phyloP scores from a whole-genome alignment of 2,797 vertebrate species.

The Acanthurus tractus region DNA sequence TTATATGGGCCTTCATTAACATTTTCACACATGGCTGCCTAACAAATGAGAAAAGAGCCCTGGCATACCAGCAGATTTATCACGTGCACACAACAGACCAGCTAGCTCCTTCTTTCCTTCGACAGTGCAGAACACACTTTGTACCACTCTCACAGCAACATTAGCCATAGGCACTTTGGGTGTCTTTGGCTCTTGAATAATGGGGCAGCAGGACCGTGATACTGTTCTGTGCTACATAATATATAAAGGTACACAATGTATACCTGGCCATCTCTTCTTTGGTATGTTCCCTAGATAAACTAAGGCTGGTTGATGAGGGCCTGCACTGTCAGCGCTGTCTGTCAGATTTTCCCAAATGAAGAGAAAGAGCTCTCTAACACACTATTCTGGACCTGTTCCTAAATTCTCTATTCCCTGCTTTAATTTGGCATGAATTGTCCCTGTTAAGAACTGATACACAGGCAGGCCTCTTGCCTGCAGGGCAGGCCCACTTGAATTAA shows the following conservation, averaged over 20 bases:
- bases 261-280: conserved; percentile 50
- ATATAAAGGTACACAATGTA: conserved; percentile 56
- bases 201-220: conserved; percentile 56
- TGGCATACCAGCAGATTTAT: conserved; percentile 89
- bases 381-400: conserved; percentile 56
- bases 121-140: conserved; percentile 62
- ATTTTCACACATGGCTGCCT: conserved; percentile 97
- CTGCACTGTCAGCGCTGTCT: conserved; percentile 41
- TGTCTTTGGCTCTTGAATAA: conserved; percentile 71
- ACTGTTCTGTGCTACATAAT: conserved; percentile 54
- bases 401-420: conserved; percentile 64
- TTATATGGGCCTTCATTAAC: conserved; percentile 98
- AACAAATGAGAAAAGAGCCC: conserved; percentile 95
- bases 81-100: conserved; percentile 78
- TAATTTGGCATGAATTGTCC: conserved; percentile 78
- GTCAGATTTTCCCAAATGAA: conserved; percentile 59
- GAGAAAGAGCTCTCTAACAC: conserved; percentile 45
- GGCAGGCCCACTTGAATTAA: conserved; percentile 82
- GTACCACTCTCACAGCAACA: conserved; percentile 61
- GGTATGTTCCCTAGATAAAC: conserved; percentile 34
- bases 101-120: conserved; percentile 71
- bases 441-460: conserved; percentile 75
- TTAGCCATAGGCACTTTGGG: conserved; percentile 68
- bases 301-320: conserved; percentile 28
- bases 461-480: conserved; percentile 73